Evolutionary conservation across 1,140 invertebrate genomes (phyloP).

Genomic region (Luehdorfia chinensis): DNA sequence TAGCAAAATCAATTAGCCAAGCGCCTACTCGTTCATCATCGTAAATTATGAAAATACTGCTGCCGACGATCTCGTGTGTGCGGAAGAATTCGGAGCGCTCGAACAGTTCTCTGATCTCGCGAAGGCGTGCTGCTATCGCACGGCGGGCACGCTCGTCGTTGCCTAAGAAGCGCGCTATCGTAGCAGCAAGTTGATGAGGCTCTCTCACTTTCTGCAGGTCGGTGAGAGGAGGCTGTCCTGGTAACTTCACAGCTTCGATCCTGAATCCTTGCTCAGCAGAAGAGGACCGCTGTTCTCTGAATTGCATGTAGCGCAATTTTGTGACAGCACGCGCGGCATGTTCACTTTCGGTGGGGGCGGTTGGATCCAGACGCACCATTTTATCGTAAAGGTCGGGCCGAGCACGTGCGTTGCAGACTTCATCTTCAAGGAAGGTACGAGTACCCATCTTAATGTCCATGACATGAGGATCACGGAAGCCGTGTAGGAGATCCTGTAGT

Average conservation of each 20-base stretch:
- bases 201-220: constrained; percentile 88
- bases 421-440: constrained; percentile 94
- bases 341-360: constrained; percentile 90
- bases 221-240: constrained; percentile 84
- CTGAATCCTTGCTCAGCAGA: constrained; percentile 95
- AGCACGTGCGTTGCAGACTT: constrained; percentile 90
- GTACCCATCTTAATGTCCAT: constrained; percentile 97
- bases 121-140: constrained; percentile 85
- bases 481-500: constrained; percentile 91
- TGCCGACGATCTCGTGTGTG: constrained; percentile 95
- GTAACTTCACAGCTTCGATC: constrained; percentile 95
- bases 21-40: constrained; percentile 91
- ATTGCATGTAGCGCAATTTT: constrained; percentile 97
- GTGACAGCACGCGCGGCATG: constrained; percentile 88
- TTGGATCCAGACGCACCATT: constrained; percentile 95
- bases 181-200: constrained; percentile 86
- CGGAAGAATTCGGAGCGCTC: constrained; percentile 93
- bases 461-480: constrained; percentile 91
- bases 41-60: constrained; percentile 95
- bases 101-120: constrained; percentile 86
- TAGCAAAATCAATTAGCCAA: constrained; percentile 98
- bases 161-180: constrained; percentile 88
- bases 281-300: constrained; percentile 95
- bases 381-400: constrained; percentile 90
- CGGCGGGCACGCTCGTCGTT: constrained; percentile 81